These are phyloP conservation scores for Stigmatopora argus DNA, from an alignment of 2,113 vertebrate species.

Conservation along the genomic window DNA sequence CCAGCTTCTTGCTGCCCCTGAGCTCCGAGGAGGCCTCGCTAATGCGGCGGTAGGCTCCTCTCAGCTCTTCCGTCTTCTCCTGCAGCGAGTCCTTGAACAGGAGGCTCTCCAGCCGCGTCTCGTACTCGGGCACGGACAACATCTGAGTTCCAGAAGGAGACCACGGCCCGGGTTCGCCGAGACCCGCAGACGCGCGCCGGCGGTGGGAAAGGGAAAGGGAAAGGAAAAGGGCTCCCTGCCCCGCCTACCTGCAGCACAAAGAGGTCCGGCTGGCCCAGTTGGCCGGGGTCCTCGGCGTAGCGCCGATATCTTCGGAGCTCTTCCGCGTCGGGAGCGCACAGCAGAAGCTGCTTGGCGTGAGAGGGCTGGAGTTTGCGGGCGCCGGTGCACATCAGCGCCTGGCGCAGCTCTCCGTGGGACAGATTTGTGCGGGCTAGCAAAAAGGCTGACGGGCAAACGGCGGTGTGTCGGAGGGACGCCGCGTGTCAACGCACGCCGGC, in stretches of 20 bases:
- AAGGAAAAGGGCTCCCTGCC: too few relatives aligned
- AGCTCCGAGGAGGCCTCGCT: slow-evolving; percentile 88
- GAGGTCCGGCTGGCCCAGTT: slow-evolving; percentile 93
- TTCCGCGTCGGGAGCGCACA: slow-evolving; percentile 87
- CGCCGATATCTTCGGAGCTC: slow-evolving; percentile 86
- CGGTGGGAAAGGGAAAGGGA: too few relatives aligned
- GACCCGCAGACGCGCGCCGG: too few relatives aligned
- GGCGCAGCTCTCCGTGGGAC: slow-evolving; percentile 82
- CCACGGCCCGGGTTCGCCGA: too few relatives aligned
- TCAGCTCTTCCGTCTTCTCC: slow-evolving; percentile 94
- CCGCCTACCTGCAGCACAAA: slow-evolving; percentile 85
- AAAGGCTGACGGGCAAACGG: slow-evolving; percentile 74
- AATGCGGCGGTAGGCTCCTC: slow-evolving; percentile 83
- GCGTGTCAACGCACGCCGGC: too few relatives aligned
- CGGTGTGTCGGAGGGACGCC: too few relatives aligned
- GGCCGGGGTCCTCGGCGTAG: slow-evolving; percentile 78
- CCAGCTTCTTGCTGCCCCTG: slow-evolving; percentile 92
- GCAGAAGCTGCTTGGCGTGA: slow-evolving; percentile 91
- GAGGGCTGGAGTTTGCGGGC: slow-evolving; percentile 83
- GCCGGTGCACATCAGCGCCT: slow-evolving; percentile 86
- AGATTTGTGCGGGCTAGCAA: slow-evolving; percentile 96
- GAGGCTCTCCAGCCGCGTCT: slow-evolving; percentile 86
- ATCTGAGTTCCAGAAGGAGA: slow-evolving; percentile 35
- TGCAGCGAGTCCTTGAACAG: slow-evolving; percentile 89
- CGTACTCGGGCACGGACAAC: slow-evolving; percentile 85